A percentile compares a stretch with the other conserved stretches of the same genome.
These are phyloP conservation scores for Pachydiplax longipennis DNA, from an alignment of 2,888 invertebrate genomes.

Conservation along the genomic window DNA sequence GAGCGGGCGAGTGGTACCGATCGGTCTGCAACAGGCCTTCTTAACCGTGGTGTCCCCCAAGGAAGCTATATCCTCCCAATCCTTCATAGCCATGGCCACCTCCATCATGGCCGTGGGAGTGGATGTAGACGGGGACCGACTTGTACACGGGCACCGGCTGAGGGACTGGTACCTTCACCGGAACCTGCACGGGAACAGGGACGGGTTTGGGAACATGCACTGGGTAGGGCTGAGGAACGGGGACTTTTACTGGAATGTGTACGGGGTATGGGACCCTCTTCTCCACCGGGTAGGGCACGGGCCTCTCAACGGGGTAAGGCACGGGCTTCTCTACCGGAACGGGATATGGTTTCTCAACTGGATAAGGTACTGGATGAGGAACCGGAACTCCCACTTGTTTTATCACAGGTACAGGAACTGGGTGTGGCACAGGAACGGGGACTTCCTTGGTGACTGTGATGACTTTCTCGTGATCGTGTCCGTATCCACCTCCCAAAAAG, in stretches of 20 bases:
- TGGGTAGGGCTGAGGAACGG: neutral
- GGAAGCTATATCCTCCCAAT: neutral
- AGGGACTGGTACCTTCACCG: slow-evolving; percentile 12
- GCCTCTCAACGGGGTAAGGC: neutral
- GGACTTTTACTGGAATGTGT: slow-evolving; percentile 11
- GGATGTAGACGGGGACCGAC: slow-evolving; percentile 16
- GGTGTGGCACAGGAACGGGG: neutral
- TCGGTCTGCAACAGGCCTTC: slow-evolving; percentile 64
- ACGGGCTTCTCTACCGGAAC: neutral
- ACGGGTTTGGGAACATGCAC: slow-evolving; percentile 27
- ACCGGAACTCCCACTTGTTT: slow-evolving; percentile 6
- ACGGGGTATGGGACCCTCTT: slow-evolving; percentile 23
- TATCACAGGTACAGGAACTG: neutral
- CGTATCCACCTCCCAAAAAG: neutral
- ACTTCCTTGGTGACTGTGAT: slow-evolving; percentile 35
- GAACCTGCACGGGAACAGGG: slow-evolving; percentile 9
- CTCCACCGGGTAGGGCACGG: slow-evolving; percentile 21
- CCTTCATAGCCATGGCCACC: neutral
- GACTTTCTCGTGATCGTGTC: neutral
- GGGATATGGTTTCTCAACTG: neutral
- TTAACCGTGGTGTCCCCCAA: slow-evolving; percentile 55
- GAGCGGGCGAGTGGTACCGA: slow-evolving; percentile 41
- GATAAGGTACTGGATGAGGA: slow-evolving; percentile 12
- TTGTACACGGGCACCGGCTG: slow-evolving; percentile 20
- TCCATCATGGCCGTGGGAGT: neutral